Evolutionary conservation across 2,113 vertebrate species (phyloP), one percentile per base, ranked within the genome.

Genomic region (Catharus bicknelli): DNA sequence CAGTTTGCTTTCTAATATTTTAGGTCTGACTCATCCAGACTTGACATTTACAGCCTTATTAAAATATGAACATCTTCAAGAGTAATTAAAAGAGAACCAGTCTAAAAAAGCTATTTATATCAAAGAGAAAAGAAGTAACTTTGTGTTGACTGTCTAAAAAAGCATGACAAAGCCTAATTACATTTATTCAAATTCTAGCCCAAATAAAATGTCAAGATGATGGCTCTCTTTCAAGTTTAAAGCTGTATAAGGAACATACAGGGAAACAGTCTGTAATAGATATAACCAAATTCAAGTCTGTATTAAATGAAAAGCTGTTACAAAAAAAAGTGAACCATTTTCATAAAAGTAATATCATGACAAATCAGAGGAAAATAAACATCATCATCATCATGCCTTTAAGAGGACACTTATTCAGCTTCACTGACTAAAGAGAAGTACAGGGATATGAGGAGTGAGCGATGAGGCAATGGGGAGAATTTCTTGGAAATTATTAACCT

Each of bases 191-290:
- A 87, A 89, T 77, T 82, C 70, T 51, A 95, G 51, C 42, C 74
- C 86, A 93, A 93, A 93, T 69, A 95, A 96, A 90, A 93, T 69
- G 81, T 87, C 91, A 95, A 82, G 67, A 89, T 76, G 94, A 93
- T 76, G 82, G 36, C 66, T 38, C 38, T 69, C 50, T 86, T 81
- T 88, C 89, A 93, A 83, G 76, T 82, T 78, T 47, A 59, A n/a
- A 77, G 58, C 50, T 66, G 11, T 23, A 11, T 43, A 89, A 90
- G 58, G 63, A 91, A 73, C 0, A 0, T 27, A 58, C 13, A 79
- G 21, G 38, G 51, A 92, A 86, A 92, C 70, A 85, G 58, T 75
- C 47, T 64, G 22, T 30, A 89, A 87, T 4, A 86, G 32, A 69
- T 66, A 93, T 45, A 86, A 95, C 77, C 26, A 95, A 84, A 82